These are phyloP conservation scores for Gallinago paraguaiae DNA, from an alignment of 2,113 vertebrate genomes.

Conservation along the genomic window DNA sequence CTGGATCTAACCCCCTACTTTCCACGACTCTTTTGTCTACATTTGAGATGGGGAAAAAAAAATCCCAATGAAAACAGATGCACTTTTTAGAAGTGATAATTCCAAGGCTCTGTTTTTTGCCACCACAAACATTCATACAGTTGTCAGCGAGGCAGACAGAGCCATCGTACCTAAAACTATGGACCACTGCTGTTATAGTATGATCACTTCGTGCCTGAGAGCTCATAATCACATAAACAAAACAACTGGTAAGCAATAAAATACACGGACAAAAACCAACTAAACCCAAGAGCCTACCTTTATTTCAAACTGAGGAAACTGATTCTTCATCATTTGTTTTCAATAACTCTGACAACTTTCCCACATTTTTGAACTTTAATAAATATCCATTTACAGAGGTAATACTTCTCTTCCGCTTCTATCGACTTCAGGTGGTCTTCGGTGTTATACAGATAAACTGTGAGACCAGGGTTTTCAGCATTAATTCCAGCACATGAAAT, in stretches of 20 bases:
- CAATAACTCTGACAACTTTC: background rate
- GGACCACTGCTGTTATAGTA: background rate
- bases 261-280: background rate
- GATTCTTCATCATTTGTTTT: background rate
- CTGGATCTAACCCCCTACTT: background rate
- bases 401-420: background rate
- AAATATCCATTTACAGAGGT: background rate
- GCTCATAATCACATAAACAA: background rate
- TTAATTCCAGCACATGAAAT: background rate
- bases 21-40: background rate
- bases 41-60: background rate
- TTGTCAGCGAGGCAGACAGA: background rate
- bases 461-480: background rate
- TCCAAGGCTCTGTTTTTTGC: background rate
- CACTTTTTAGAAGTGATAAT: background rate
- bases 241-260: background rate
- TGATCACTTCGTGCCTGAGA: background rate
- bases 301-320: background rate
- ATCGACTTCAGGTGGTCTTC: background rate
- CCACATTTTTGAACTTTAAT: background rate
- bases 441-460: background rate
- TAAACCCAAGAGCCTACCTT: background rate
- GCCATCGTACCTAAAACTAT: background rate
- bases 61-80: fast-evolving
- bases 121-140: background rate